Conservation (phyloP, 2,888 invertebrate species). For the Rapana venosa region DNA sequence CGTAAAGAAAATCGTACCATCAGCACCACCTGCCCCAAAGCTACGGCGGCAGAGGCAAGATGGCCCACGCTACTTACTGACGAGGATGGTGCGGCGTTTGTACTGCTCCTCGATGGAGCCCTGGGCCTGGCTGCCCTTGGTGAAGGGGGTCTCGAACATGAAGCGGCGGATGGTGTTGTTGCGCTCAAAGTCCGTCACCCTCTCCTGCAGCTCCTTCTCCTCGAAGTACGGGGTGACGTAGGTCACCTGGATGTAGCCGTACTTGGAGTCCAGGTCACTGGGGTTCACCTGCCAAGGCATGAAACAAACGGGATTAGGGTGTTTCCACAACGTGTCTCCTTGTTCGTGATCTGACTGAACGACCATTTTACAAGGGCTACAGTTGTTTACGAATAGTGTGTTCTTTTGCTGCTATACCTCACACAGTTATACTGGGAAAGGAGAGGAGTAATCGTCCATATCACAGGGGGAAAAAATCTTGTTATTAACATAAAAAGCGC, state of each 20-base stretch:
- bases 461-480: no score
- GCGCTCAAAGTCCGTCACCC: slow-evolving; percentile 91
- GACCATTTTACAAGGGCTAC: no score
- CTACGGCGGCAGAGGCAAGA: neutral
- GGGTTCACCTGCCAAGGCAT: slow-evolving; percentile 81
- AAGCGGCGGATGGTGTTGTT: slow-evolving; percentile 92
- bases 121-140: slow-evolving; percentile 86
- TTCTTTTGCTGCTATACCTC: no score
- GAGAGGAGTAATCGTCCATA: no score
- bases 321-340: no score
- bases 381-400: no score
- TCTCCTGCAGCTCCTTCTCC: slow-evolving; percentile 85
- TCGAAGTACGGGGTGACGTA: slow-evolving; percentile 92
- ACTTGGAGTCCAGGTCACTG: slow-evolving; percentile 88
- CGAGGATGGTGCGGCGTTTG: slow-evolving; percentile 92
- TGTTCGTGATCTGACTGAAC: no score
- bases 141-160: slow-evolving; percentile 97
- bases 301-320: no score
- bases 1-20: no score
- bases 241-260: slow-evolving; percentile 95
- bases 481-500: no score
- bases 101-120: slow-evolving; percentile 89
- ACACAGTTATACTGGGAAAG: no score
- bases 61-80: slow-evolving; percentile 83
- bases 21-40: no score